Evolutionary conservation across 2,113 vertebrate genomes (phyloP).

Genomic region (Pogona vitticeps): DNA sequence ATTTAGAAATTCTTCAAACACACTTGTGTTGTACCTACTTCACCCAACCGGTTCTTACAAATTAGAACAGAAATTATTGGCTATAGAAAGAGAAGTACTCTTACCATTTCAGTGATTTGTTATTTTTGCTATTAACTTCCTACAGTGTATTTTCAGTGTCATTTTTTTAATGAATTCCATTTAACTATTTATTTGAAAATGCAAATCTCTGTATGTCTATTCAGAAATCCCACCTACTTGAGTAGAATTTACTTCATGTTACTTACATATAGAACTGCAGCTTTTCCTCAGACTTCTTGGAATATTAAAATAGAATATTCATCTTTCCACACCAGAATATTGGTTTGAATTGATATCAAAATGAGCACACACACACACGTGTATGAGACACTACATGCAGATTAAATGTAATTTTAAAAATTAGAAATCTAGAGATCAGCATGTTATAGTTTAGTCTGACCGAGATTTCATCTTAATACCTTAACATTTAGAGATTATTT

Average conservation of each 20-base stretch:
- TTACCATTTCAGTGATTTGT: background rate
- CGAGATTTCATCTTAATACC: constrained; percentile 33
- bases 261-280: background rate
- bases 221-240: background rate
- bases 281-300: background rate
- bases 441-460: constrained; percentile 7
- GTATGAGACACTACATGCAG: fast-evolving
- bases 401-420: constrained; percentile 24
- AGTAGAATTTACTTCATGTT: background rate
- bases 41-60: background rate
- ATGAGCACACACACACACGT: constrained; percentile 1
- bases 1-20: background rate
- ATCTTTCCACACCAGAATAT: background rate
- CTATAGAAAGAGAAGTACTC: background rate
- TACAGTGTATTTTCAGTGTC: background rate
- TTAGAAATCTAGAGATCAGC: constrained; percentile 49
- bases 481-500: constrained; percentile 56
- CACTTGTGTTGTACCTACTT: background rate
- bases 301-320: too few relatives aligned
- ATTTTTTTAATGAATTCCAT: background rate
- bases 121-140: background rate
- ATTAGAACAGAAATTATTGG: background rate
- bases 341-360: background rate
- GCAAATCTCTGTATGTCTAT: background rate
- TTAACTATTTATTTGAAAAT: background rate